Evolutionary conservation across 2,797 vertebrate genomes (phyloP), one percentile per base, ranked within the genome.

Genomic region (Hydrocynus forskahlii): DNA sequence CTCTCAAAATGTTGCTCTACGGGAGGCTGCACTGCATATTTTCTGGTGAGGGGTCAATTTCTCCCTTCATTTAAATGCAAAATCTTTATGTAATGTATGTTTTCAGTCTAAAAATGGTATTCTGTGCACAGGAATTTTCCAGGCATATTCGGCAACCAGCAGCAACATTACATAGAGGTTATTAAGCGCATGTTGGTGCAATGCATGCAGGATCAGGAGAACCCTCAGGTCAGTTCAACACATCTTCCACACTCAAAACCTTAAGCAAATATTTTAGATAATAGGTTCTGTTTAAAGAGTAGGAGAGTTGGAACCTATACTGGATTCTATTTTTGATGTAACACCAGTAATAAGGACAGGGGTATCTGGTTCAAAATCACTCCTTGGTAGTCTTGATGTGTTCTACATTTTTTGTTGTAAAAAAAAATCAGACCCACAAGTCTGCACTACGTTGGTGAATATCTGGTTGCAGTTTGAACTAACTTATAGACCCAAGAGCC

Each of bases 111-210:
- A 29, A 29, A 29, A 29, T 29, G 29, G 3, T 29, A 23, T 60
- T 17, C 0, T 25, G 2, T 40, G 1, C 81, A 2, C 54, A 99
- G 98, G 98, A 99, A 99, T 92, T 99, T 99, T 79, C 98, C 98
- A 14, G 98, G 97, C 63, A 99, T 99, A 88, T 99, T 99, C 88
- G 98, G 98, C 77, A 99, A 99, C 92, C 98, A 99, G 86, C 98
- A 99, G 90, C 98, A 99, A 83, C 98, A 99, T 89, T 99, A 99
- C 84, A 92, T 99, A 93, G 98, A 99, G 0, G 98, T 99, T 55
- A 99, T 99, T 91, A 99, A 99, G 87, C 95, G 97, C 75, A 99
- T 99, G 98, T 92, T 99, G 83, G 96, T 97, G 63, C 97, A 99
- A 83, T 99, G 98, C 90, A 99, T 99, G 97, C 97, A 99, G 90